Evolutionary conservation across 2,797 vertebrate species (phyloP).

Genomic region (Salmo trutta): DNA sequence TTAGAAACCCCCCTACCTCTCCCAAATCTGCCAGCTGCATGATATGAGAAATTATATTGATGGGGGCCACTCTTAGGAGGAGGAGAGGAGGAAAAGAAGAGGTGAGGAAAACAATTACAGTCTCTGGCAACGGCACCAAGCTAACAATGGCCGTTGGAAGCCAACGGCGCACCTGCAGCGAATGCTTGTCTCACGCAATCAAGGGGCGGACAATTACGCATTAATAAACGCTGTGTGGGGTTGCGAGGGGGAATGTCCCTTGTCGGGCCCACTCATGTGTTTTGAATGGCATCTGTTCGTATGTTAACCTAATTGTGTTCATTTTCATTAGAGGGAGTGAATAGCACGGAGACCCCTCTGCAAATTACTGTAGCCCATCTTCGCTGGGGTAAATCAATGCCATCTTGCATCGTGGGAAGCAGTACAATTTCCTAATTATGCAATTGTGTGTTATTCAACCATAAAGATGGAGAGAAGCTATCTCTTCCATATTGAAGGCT

Average conservation of each 20-base stretch:
- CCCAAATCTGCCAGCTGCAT: conserved; percentile 37
- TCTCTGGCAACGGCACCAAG: conserved; percentile 33
- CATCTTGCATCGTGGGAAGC: neutral
- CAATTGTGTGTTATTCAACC: neutral
- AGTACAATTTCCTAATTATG: neutral
- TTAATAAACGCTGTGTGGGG: conserved; percentile 32
- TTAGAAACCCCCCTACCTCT: neutral
- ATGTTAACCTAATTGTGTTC: neutral
- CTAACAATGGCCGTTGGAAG: conserved; percentile 41
- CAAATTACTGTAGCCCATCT: neutral
- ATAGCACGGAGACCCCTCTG: neutral
- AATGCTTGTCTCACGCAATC: conserved; percentile 29
- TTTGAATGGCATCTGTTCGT: neutral
- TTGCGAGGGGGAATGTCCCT: conserved; percentile 6
- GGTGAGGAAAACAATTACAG: conserved; percentile 25
- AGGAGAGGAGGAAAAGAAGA: conserved; percentile 34
- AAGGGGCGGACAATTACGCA: conserved; percentile 24
- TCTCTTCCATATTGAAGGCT: neutral
- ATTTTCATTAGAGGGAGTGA: neutral
- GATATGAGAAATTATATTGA: conserved; percentile 18
- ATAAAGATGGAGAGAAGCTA: neutral
- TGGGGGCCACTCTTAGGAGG: conserved; percentile 14
- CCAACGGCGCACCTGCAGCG: conserved; percentile 27
- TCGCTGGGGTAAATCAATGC: neutral
- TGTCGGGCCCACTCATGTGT: neutral